These are phyloP conservation scores for Scolanthus callimorphus DNA, from an alignment of 92 coral and sea anemone genomes.

Conservation along the genomic window DNA sequence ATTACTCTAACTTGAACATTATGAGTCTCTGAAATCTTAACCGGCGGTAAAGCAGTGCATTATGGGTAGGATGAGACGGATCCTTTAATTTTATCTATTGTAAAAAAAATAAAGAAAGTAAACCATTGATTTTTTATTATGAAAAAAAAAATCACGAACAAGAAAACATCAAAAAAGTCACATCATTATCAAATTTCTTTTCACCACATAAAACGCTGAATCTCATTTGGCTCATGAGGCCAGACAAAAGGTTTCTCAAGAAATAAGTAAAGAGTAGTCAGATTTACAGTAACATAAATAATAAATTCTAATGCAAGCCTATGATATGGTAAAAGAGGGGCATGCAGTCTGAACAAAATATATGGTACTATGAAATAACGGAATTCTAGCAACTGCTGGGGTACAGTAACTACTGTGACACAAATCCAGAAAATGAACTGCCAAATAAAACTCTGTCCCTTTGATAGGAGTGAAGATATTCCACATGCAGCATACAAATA, in stretches of 20 bases:
- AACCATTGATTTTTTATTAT: too few species aligned
- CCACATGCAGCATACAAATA: constrained; percentile 62
- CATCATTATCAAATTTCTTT: too few species aligned
- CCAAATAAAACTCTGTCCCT: constrained; percentile 58
- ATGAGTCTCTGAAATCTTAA: too few species aligned
- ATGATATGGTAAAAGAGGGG: constrained; percentile 45
- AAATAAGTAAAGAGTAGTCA: constrained; percentile 59
- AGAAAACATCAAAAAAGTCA: too few species aligned
- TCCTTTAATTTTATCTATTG: too few species aligned
- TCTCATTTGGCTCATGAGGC: constrained; percentile 68
- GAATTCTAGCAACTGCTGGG: constrained; percentile 88
- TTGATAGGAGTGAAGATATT: constrained; percentile 38
- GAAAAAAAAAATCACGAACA: too few species aligned
- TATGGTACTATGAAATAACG: constrained; percentile 92
- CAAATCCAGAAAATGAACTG: constrained; percentile 65
- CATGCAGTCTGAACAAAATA: constrained; percentile 68
- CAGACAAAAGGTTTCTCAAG: constrained; percentile 81
- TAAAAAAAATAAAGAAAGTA: too few species aligned
- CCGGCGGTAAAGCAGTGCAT: too few species aligned
- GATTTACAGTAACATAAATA: constrained; percentile 60
- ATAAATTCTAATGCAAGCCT: constrained; percentile 55
- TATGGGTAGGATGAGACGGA: too few species aligned
- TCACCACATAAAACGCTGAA: constrained; percentile 97
- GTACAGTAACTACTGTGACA: constrained; percentile 59
- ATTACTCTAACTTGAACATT: too few species aligned